Evolutionary conservation across 2,888 invertebrate species (phyloP).

Genomic region (Xestobium rufovillosum): DNA sequence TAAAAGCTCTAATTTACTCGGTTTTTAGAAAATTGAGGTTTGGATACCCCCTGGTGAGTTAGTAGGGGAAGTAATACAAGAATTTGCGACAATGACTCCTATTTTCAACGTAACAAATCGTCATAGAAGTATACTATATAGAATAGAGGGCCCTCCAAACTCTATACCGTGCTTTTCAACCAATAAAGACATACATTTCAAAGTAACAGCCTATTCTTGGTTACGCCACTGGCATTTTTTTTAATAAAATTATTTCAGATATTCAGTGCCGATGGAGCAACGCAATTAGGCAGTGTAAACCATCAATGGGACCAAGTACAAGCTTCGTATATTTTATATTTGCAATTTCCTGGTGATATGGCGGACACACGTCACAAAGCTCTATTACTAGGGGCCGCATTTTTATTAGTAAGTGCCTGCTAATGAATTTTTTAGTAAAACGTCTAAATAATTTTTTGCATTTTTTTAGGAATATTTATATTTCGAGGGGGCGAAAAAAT

Average conservation of each 20-base stretch:
- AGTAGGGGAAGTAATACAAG: slow-evolving; percentile 63
- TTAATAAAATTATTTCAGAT: slow-evolving; percentile 40
- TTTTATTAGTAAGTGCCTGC: slow-evolving; percentile 62
- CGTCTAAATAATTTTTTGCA: slow-evolving; percentile 9
- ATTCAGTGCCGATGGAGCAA: slow-evolving; percentile 50
- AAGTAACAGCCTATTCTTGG: slow-evolving; percentile 38
- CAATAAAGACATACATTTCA: slow-evolving; percentile 56
- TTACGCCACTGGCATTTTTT: slow-evolving; percentile 2
- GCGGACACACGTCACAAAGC: slow-evolving; percentile 72
- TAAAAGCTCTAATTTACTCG: slow-evolving; percentile 2
- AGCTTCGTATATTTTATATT: slow-evolving; percentile 63
- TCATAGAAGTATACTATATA: slow-evolving; percentile 54
- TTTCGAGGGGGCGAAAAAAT: slow-evolving; percentile 49
- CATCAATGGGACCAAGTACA: slow-evolving; percentile 65
- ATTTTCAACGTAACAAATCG: slow-evolving; percentile 63
- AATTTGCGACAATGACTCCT: slow-evolving; percentile 58
- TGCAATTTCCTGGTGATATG: slow-evolving; percentile 64
- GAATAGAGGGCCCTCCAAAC: slow-evolving; percentile 69
- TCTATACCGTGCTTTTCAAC: slow-evolving; percentile 51
- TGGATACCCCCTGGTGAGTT: slow-evolving; percentile 63
- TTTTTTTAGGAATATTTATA: slow-evolving; percentile 59
- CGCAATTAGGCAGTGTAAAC: slow-evolving; percentile 58
- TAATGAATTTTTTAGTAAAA: slow-evolving; percentile 3
- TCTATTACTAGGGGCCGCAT: slow-evolving; percentile 69
- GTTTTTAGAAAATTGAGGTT: slow-evolving; percentile 56